Percentiles rank a stretch among this genome's conserved stretches.
phyloP scores from a whole-genome alignment of 1,140 invertebrate species.

The Drosophila mojavensis region DNA sequence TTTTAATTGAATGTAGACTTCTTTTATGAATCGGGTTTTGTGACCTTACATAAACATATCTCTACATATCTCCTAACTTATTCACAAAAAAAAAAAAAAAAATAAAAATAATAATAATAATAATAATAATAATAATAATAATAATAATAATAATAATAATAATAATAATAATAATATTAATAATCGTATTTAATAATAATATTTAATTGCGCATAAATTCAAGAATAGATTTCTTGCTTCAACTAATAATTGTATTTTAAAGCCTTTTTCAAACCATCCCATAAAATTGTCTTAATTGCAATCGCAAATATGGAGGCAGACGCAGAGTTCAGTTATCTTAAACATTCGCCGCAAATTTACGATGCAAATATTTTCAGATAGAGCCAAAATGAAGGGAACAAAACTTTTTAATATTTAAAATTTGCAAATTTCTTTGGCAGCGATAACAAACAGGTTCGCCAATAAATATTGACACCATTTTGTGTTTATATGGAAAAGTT shows the following conservation, averaged over 20 bases:
- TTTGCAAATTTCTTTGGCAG: slow-evolving; percentile 70
- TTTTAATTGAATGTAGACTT: too few relatives aligned
- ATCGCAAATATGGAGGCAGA: slow-evolving; percentile 6
- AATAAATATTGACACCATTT: slow-evolving; percentile 84
- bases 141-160: too few relatives aligned
- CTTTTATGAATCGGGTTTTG: too few relatives aligned
- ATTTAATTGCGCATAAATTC: too few relatives aligned
- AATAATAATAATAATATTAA: too few relatives aligned
- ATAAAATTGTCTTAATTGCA: background rate
- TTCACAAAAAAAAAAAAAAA: too few relatives aligned
- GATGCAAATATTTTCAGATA: slow-evolving; percentile 60
- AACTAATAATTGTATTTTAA: background rate
- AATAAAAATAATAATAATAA: too few relatives aligned
- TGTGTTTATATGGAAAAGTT: slow-evolving; percentile 52
- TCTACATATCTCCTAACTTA: too few relatives aligned
- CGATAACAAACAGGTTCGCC: slow-evolving; percentile 81
- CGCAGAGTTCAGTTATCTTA: slow-evolving; percentile 4
- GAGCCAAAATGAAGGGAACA: slow-evolving; percentile 21
- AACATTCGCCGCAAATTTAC: slow-evolving; percentile 53
- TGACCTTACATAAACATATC: too few relatives aligned
- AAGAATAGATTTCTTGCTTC: background rate
- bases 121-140: too few relatives aligned
- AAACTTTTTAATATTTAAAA: slow-evolving; percentile 78
- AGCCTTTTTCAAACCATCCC: background rate
- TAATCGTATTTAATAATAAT: too few relatives aligned